Evolutionary conservation across 2,797 vertebrate species (phyloP).

Genomic region (Anguilla anguilla): DNA sequence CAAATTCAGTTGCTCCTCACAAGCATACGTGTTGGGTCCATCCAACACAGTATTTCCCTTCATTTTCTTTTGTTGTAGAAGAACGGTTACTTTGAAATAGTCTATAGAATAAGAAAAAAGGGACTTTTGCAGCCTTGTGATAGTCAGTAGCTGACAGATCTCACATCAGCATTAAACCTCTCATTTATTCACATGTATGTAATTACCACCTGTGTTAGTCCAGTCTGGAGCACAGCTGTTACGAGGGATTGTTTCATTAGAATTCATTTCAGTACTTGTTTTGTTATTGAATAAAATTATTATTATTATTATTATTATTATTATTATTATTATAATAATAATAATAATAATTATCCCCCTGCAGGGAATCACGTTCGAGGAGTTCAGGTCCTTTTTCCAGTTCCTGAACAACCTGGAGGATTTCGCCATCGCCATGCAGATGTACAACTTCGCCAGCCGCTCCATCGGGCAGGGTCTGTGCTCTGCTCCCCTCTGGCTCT

Average conservation of each 20-base stretch:
- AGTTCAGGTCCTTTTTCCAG: conserved; percentile 96
- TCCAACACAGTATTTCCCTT: neutral
- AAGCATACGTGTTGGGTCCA: neutral
- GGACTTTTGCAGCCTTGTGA: neutral
- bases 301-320: no score
- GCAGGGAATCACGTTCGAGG: conserved; percentile 96
- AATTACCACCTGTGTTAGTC: neutral
- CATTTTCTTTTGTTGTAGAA: neutral
- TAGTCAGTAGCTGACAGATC: neutral
- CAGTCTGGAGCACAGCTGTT: neutral
- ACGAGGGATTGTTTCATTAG: neutral
- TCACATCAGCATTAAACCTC: neutral
- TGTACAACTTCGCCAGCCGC: conserved; percentile 97
- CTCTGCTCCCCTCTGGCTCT: neutral
- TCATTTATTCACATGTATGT: neutral
- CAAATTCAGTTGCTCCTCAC: neutral
- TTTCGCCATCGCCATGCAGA: conserved; percentile 95
- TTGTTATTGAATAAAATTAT: neutral
- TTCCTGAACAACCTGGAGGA: conserved; percentile 98
- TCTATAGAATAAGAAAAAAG: neutral
- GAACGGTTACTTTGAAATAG: neutral
- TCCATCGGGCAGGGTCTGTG: conserved; percentile 87
- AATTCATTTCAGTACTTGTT: neutral
- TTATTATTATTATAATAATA: no score
- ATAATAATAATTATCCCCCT: conserved; percentile 32